These are phyloP conservation scores for Gavia stellata DNA, from an alignment of 2,113 vertebrate genomes.

Conservation along the genomic window DNA sequence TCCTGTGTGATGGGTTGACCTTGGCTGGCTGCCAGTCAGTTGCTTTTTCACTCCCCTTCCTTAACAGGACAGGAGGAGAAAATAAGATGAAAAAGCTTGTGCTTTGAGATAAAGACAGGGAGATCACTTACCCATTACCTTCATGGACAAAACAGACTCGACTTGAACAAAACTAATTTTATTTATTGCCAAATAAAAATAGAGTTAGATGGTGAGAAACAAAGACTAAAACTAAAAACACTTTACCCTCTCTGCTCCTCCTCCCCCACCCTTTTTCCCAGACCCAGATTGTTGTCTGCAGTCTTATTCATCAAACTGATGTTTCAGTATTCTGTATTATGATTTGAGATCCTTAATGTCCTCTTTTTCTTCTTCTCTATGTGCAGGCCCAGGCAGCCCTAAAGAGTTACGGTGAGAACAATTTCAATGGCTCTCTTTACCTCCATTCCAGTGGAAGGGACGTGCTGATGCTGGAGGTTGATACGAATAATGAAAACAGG, in stretches of 20 bases:
- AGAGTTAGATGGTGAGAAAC: neutral
- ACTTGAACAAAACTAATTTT: neutral
- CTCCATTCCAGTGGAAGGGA: constrained; percentile 66
- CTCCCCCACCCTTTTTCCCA: neutral
- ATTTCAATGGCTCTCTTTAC: constrained; percentile 62
- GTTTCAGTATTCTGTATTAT: neutral
- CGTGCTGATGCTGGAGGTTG: constrained; percentile 59
- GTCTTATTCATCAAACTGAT: neutral
- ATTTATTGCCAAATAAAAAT: neutral
- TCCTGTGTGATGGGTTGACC: neutral
- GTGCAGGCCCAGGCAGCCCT: constrained; percentile 68
- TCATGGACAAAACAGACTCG: neutral
- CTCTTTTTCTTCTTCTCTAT: neutral
- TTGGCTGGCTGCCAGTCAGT: neutral
- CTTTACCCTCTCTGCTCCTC: neutral
- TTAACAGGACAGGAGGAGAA: neutral
- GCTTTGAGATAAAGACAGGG: neutral
- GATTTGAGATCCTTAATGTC: neutral
- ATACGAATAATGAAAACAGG: constrained; percentile 49
- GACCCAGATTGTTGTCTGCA: neutral
- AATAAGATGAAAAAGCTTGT: neutral
- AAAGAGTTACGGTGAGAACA: constrained; percentile 4
- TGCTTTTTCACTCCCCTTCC: neutral
- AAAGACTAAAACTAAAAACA: neutral
- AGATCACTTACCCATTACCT: neutral